phyloP scores from a whole-genome alignment of 1,140 invertebrate species.

The Lineus longissimus region DNA sequence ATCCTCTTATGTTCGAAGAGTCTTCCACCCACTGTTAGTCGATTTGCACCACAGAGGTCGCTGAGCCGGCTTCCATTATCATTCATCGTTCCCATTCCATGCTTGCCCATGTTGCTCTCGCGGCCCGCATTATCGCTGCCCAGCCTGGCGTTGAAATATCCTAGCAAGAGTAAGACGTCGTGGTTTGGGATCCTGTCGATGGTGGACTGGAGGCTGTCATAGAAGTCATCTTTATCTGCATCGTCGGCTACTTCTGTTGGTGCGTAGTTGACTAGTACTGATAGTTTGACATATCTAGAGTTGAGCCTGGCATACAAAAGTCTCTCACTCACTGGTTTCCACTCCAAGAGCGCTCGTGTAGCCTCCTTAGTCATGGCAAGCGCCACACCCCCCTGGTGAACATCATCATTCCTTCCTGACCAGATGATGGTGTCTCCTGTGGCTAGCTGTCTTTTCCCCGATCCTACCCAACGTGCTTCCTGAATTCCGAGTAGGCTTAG shows the following conservation, averaged over 20 bases:
- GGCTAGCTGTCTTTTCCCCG: too few species aligned
- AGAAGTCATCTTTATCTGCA: constrained; percentile 22
- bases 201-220: constrained; percentile 17
- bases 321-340: neutral
- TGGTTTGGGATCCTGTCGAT: constrained; percentile 14
- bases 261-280: constrained; percentile 19
- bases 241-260: constrained; percentile 18
- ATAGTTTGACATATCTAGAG: constrained; percentile 7
- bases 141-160: constrained; percentile 27
- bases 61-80: constrained; percentile 24
- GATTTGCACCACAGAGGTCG: constrained; percentile 21
- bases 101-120: constrained; percentile 18
- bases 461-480: too few species aligned
- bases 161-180: constrained; percentile 19
- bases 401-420: neutral
- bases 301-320: neutral
- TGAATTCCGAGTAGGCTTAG: too few species aligned
- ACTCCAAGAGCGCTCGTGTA: neutral
- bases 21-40: constrained; percentile 20
- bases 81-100: constrained; percentile 15
- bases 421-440: too few species aligned
- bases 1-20: constrained; percentile 21
- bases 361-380: neutral
- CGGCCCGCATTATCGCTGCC: constrained; percentile 17
- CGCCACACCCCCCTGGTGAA: neutral